Evolutionary conservation across 1,140 invertebrate species (phyloP).

Genomic region (Diorhabda elongata): DNA sequence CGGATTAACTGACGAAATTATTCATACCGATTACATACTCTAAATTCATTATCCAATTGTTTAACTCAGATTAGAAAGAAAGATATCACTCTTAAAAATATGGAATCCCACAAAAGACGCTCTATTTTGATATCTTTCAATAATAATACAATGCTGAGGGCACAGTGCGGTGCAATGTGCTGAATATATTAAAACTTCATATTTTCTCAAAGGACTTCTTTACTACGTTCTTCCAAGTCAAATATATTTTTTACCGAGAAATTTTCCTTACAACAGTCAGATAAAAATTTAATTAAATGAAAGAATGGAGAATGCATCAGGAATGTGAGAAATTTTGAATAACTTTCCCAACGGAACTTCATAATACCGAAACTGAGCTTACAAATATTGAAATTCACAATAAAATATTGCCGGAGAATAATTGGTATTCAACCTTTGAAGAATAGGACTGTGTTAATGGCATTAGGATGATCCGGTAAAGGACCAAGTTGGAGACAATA

Average conservation of each 20-base stretch:
- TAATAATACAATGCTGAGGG: not conserved
- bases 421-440: not conserved
- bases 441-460: too few species aligned
- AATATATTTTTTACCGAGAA: not conserved
- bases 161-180: not conserved
- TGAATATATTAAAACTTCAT: constrained; percentile 3
- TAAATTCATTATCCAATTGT: not conserved
- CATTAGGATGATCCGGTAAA: too few species aligned
- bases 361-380: not conserved
- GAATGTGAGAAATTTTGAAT: constrained; percentile 1
- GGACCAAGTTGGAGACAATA: too few species aligned
- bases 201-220: constrained; percentile 2
- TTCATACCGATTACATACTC: not conserved
- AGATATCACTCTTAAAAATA: not conserved
- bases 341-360: not conserved
- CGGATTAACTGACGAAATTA: not conserved
- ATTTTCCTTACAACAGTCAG: constrained; percentile 2
- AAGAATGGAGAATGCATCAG: not conserved
- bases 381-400: constrained; percentile 1
- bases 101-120: not conserved
- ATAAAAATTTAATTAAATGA: constrained; percentile 1
- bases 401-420: not conserved
- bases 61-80: not conserved
- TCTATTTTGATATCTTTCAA: not conserved
- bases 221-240: not conserved